Evolutionary conservation across 2,797 vertebrate genomes (phyloP).

Genomic region (Neomorphus geoffroyi): DNA sequence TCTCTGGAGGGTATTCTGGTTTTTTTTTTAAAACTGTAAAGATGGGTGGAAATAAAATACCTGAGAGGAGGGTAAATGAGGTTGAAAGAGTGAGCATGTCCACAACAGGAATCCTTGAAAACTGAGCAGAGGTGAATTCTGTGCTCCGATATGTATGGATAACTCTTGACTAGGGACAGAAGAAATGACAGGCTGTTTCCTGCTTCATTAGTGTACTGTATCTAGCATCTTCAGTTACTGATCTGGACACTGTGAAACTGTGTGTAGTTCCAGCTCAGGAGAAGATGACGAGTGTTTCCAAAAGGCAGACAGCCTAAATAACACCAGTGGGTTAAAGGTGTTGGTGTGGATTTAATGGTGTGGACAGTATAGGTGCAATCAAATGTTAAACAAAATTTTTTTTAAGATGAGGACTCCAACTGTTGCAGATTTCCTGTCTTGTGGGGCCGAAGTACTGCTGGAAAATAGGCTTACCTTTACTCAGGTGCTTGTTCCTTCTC

Average conservation of each 20-base stretch:
- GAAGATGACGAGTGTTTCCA: neutral
- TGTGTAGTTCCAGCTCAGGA: neutral
- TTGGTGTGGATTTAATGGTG: neutral
- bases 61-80: neutral
- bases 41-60: neutral
- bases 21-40: neutral
- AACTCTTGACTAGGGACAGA: neutral
- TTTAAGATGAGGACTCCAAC: neutral
- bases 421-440: neutral
- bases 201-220: neutral
- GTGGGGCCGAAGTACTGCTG: neutral
- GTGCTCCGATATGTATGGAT: neutral
- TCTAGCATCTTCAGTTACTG: neutral
- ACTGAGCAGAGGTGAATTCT: neutral
- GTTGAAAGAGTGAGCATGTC: neutral
- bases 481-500: neutral
- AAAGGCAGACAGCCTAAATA: neutral
- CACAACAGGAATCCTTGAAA: neutral
- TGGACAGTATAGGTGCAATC: fast-evolving
- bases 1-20: neutral
- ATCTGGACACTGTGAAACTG: neutral
- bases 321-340: neutral
- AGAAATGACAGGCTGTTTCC: neutral
- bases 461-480: neutral
- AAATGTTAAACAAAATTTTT: neutral